These are phyloP conservation scores for Rhizoglyphus robini DNA, from an alignment of 1,140 invertebrate genomes.

Conservation along the genomic window DNA sequence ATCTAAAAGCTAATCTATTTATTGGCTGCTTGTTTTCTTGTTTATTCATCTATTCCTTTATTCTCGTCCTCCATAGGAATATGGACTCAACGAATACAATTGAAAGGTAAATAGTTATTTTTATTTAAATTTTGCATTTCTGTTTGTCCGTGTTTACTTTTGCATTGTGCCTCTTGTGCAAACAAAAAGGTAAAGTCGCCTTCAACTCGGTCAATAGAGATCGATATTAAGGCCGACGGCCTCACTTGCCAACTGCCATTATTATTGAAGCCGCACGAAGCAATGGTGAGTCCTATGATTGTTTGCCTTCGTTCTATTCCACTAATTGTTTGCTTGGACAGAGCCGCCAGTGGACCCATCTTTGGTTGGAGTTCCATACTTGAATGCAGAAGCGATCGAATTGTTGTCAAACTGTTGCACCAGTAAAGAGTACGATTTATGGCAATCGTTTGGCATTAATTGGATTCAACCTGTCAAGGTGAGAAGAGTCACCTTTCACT, in stretches of 20 bases:
- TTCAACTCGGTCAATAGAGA: neutral
- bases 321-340: neutral
- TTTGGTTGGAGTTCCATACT: constrained; percentile 72
- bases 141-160: too few species aligned
- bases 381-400: constrained; percentile 87
- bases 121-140: constrained; percentile 48
- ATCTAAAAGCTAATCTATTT: neutral
- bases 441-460: constrained; percentile 85
- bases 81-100: constrained; percentile 74
- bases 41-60: neutral
- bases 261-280: constrained; percentile 24
- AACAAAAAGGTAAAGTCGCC: too few species aligned
- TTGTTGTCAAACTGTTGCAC: constrained; percentile 90
- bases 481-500: neutral
- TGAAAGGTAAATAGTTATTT: constrained; percentile 18
- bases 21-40: neutral
- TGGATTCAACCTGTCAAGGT: constrained; percentile 48
- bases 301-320: too few species aligned
- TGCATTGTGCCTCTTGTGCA: too few species aligned
- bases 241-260: too few species aligned
- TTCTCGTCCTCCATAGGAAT: constrained; percentile 47
- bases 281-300: constrained; percentile 22
- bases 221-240: too few species aligned
- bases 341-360: constrained; percentile 53
- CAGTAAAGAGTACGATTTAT: constrained; percentile 92